Base-by-base conservation (phyloP, 2,113 vertebrate species). In the Myiopsitta monachus region DNA sequence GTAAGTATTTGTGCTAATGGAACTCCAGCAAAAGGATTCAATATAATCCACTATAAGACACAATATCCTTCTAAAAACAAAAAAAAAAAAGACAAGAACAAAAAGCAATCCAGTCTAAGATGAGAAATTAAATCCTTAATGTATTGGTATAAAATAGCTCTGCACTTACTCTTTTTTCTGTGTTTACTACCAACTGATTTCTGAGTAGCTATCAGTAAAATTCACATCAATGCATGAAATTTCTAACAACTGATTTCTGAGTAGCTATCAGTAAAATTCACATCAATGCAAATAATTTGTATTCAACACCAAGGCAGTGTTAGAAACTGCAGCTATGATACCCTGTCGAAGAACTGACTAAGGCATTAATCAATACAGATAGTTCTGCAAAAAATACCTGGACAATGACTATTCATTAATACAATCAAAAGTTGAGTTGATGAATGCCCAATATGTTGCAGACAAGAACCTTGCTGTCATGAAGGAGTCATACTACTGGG, bases 401-500 rank as follows among this genome's bases (percentile, higher is more conserved):
- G 11, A 27, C 7, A 66, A 63, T 66, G 16, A 27, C 14, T 83
- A 31, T 80, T 77, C 38, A 49, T 5, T 27, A 36, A 10, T 19
- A 47, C 11, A 47, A 39, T 4, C 10, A 86, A 72, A 87, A 64
- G 0, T 2, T 39, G 63, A 72, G 7, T 30, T 49, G 27, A 63
- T 10, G 28, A 89, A 44, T 54, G 12, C 1, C 14, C 18, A 30
- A 6, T 23, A 6, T 17, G 3, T 68, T 41, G 18, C 2, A 77
- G 4, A 55, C 1, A 83, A 92, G 68, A 79, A 7, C 22, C 22
- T 14, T 80, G 5, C 38, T 52, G 36, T 18, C 11, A 33, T 72
- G 75, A 3, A 17, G 2, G 5, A 46, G 6, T 27, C 8, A 19
- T 72, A 24, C 3, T 33, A 6, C 26, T 4, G 3, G 5, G 5